Evolutionary conservation across 2,113 vertebrate genomes (phyloP).

Genomic region (Hypocryptadius cinnamomeus): DNA sequence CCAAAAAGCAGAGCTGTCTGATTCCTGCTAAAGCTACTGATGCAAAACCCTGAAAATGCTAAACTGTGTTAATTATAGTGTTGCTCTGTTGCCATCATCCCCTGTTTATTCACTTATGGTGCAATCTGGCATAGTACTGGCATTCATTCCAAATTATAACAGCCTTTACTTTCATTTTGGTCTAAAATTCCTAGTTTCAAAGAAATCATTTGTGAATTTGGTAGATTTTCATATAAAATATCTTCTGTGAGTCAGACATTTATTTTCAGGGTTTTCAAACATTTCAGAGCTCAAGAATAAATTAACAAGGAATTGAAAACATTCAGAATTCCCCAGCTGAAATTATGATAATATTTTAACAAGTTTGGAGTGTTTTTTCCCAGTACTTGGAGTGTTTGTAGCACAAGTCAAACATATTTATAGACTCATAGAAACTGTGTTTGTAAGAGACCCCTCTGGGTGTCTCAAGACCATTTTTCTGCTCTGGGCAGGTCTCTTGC

Average conservation of each 20-base stretch:
- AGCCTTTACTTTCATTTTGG: background rate
- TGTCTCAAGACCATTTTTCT: background rate
- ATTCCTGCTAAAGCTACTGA: background rate
- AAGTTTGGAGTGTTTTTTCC: background rate
- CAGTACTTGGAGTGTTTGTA: background rate
- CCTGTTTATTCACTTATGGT: background rate
- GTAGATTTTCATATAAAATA: background rate
- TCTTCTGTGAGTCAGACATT: background rate
- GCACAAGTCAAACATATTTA: background rate
- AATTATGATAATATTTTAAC: background rate
- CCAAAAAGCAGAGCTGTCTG: background rate
- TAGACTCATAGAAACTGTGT: background rate
- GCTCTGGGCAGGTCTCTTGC: background rate
- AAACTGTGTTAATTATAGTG: background rate
- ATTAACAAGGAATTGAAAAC: background rate
- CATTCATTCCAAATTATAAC: background rate
- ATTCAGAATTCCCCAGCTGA: background rate
- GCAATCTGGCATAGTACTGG: background rate
- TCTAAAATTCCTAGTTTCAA: background rate
- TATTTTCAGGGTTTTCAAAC: conserved; percentile 29
- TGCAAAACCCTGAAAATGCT: background rate
- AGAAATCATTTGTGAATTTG: background rate
- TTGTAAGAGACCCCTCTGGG: background rate
- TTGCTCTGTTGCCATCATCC: background rate
- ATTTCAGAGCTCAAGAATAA: conserved; percentile 11